phyloP scores from a whole-genome alignment of 2,797 vertebrate species.

The Chiroxiphia lanceolata region DNA sequence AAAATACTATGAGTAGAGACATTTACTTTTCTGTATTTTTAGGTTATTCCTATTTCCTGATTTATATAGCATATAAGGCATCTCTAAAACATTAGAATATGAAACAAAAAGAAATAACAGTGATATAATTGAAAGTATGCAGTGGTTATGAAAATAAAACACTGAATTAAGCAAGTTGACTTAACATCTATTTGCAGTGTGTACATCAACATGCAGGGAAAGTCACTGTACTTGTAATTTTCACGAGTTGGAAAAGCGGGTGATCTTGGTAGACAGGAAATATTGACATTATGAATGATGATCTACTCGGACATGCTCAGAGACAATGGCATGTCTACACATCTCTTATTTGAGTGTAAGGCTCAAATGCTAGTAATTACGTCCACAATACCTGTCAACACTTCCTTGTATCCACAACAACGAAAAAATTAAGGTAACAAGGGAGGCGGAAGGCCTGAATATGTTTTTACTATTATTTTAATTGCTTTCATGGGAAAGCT shows the following conservation, averaged over 20 bases:
- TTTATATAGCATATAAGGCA: rapidly evolving
- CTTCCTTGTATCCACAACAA: background rate
- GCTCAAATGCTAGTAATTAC: background rate
- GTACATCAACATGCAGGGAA: background rate
- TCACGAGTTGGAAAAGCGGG: background rate
- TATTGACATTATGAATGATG: background rate
- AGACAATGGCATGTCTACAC: background rate
- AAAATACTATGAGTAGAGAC: background rate
- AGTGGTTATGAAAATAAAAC: background rate
- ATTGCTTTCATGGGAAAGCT: background rate
- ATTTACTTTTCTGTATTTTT: background rate
- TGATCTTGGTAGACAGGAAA: background rate
- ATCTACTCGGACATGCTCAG: background rate
- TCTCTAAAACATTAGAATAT: background rate
- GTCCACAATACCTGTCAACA: background rate
- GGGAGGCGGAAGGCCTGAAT: background rate
- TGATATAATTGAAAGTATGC: background rate
- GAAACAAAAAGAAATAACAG: background rate
- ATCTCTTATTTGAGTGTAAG: background rate
- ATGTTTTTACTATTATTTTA: background rate
- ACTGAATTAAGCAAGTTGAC: background rate
- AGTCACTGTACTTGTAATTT: background rate
- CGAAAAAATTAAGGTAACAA: background rate
- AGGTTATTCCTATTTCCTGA: background rate
- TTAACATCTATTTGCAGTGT: background rate